Evolutionary conservation across 1,140 invertebrate genomes (phyloP).

Genomic region (Drosophila aff.): DNA sequence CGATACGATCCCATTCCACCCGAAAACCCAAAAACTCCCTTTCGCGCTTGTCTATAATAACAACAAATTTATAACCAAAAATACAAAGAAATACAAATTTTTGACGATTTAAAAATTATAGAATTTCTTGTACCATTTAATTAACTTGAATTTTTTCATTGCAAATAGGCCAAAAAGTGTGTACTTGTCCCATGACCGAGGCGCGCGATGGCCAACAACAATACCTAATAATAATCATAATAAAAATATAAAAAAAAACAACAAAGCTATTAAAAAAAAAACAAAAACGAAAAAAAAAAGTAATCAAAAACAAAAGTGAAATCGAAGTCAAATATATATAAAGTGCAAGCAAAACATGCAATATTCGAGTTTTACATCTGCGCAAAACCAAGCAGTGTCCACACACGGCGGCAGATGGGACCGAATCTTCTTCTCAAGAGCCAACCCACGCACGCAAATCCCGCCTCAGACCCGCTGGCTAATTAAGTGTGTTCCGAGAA

Average conservation of each 20-base stretch:
- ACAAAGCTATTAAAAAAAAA: constrained; percentile 57
- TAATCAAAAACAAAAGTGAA: constrained; percentile 42
- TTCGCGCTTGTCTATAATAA: constrained; percentile 62
- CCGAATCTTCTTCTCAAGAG: constrained; percentile 43
- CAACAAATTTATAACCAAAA: constrained; percentile 28
- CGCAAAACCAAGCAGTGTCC: constrained; percentile 44
- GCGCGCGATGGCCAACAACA: constrained; percentile 85
- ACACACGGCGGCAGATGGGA: constrained; percentile 35
- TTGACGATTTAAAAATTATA: constrained; percentile 64
- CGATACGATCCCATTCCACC: constrained; percentile 31
- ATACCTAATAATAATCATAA: constrained; percentile 80
- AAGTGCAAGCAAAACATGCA: constrained; percentile 48
- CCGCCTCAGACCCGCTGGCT: constrained; percentile 37
- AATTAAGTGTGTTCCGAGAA: constrained; percentile 29
- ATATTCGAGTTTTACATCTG: constrained; percentile 65
- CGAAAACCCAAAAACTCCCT: constrained; percentile 27
- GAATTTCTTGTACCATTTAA: constrained; percentile 79
- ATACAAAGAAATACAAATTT: constrained; percentile 61
- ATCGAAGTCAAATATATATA: constrained; percentile 41
- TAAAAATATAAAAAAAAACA: constrained; percentile 54
- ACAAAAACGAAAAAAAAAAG: constrained; percentile 43
- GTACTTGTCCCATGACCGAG: constrained; percentile 85
- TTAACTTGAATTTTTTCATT: constrained; percentile 85
- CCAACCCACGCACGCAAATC: constrained; percentile 36
- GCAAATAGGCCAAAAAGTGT: constrained; percentile 85